These are phyloP conservation scores for Aleiodes sp. DNA, from an alignment of 1,140 invertebrate species.

Conservation along the genomic window DNA sequence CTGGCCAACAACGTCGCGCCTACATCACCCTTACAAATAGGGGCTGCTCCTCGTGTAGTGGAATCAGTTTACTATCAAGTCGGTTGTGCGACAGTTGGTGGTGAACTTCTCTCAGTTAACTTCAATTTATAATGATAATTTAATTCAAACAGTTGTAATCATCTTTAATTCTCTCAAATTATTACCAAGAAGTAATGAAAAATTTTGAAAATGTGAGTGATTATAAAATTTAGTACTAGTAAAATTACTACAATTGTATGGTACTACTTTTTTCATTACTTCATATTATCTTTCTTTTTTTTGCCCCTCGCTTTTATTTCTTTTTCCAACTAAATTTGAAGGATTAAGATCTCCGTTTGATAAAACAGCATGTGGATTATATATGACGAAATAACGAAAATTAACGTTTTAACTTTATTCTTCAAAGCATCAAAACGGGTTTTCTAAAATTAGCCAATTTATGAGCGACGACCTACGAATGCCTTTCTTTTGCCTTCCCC, in stretches of 20 bases:
- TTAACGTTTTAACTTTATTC: constrained; percentile 3
- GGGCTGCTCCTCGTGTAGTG: constrained; percentile 18
- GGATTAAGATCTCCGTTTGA: no score
- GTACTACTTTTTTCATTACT: no score
- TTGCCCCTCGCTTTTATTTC: no score
- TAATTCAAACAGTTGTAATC: no score
- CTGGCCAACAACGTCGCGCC: constrained; percentile 30
- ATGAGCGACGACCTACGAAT: constrained; percentile 45
- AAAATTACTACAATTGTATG: no score
- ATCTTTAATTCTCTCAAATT: no score
- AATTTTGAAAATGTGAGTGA: no score
- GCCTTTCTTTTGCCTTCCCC: constrained; percentile 39
- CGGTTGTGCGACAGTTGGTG: not conserved
- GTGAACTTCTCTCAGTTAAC: no score
- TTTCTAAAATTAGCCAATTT: constrained; percentile 54
- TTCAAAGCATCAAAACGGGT: constrained; percentile 38
- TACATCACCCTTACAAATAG: constrained; percentile 33
- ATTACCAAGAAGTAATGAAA: no score
- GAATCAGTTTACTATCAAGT: not conserved
- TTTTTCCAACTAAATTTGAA: not conserved
- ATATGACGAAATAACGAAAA: not conserved
- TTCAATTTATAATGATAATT: no score
- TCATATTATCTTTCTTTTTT: no score
- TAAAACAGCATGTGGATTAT: not conserved
- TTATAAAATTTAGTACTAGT: no score